Base-by-base conservation (phyloP, 2,888 invertebrate species). In the Ochlodes sylvanus region DNA sequence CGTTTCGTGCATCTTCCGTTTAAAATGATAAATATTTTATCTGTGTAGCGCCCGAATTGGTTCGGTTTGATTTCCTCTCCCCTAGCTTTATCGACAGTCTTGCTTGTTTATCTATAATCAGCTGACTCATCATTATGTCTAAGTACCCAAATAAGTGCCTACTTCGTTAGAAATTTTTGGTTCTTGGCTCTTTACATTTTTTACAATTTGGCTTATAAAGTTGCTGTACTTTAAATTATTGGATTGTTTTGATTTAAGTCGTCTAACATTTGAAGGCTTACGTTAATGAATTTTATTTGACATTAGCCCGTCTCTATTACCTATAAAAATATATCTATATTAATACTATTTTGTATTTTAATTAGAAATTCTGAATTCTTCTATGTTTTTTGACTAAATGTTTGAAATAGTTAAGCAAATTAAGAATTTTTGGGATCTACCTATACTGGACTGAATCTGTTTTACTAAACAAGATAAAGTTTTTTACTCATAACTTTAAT, bases 401-500 rank as follows among this genome's bases (percentile, higher is more conserved):
- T n/a, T n/a, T n/a, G n/a, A n/a, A n/a, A n/a, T n/a, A n/a, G n/a
- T n/a, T n/a, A n/a, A n/a, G n/a, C n/a, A n/a, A n/a, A n/a, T n/a
- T n/a, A n/a, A n/a, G n/a, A n/a, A 27, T 27, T 27, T 27, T 27
- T 27, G 27, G n/a, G 7, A 57, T 21, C 7, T 15, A 47, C 17
- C 47, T 15, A 7, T 17, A 17, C 2, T 7, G 1, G 12, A 50
- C 55, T 42, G 63, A 58, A 47, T 58, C 41, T 58, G 44, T 64
- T 62, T 68, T 56, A 50, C 10, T 52, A 68, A 47, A 58, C 17
- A 12, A 7, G 14, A 55, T 15, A 34, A 75, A 76, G 74, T 76
- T 79, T 76, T n/a, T 71, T 70, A 65, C 66, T 67, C 75, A 76
- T 77, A 74, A 77, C 77, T 77, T 78, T 81, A 80, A 85, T 81